These are phyloP conservation scores for Epinotia ramella DNA, from an alignment of 2,888 invertebrate genomes.

Conservation along the genomic window DNA sequence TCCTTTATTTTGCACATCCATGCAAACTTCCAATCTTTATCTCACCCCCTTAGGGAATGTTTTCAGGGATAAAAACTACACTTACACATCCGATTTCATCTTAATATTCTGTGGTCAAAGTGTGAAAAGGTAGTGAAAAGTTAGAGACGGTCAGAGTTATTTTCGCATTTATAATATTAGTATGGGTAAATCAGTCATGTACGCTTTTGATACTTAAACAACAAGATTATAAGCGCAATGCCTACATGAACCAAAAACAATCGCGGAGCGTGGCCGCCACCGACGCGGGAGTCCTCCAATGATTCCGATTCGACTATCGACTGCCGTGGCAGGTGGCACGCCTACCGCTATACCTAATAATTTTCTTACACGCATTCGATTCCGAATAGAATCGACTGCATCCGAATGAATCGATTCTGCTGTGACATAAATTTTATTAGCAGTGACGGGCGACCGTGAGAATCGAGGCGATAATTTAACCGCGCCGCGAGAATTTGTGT, in stretches of 20 bases:
- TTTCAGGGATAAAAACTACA: no score
- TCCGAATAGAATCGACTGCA: constrained; percentile 42
- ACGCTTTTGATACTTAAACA: no score
- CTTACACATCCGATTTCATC: no score
- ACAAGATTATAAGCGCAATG: no score
- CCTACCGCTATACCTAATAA: constrained; percentile 30
- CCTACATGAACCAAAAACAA: not conserved
- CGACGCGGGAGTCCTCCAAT: constrained; percentile 7
- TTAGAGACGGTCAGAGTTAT: no score
- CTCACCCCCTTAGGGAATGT: no score
- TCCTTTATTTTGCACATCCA: no score
- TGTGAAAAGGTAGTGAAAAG: no score
- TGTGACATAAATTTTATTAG: constrained; percentile 50
- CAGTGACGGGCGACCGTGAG: constrained; percentile 48
- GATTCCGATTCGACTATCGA: constrained; percentile 7
- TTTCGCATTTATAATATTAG: no score
- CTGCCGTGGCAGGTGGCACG: constrained; percentile 20
- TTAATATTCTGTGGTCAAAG: no score
- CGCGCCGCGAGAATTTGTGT: constrained; percentile 11
- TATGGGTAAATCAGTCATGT: no score
- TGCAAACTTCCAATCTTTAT: no score
- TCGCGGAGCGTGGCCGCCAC: not conserved
- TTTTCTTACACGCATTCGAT: constrained; percentile 36
- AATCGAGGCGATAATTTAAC: constrained; percentile 42
- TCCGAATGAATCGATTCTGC: constrained; percentile 49